phyloP scores from a whole-genome alignment of 2,113 vertebrate genomes.

The Colaptes auratus region DNA sequence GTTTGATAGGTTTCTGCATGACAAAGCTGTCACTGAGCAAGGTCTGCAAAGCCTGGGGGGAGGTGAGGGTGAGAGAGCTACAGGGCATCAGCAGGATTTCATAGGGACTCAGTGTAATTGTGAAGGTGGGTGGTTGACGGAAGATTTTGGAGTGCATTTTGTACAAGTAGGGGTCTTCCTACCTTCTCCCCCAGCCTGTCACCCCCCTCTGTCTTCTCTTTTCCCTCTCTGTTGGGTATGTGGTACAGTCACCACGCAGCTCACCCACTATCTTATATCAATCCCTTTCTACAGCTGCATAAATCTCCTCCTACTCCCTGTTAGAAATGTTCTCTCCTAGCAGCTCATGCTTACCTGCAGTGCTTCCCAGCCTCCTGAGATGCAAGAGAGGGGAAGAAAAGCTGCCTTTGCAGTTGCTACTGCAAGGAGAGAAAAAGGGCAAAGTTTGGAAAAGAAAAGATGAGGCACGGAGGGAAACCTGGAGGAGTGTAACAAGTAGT shows the following conservation, averaged over 20 bases:
- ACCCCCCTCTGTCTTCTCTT: background rate
- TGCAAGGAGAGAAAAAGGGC: background rate
- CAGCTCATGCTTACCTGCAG: constrained; percentile 31
- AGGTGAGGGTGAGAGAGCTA: background rate
- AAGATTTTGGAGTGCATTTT: background rate
- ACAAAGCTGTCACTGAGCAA: background rate
- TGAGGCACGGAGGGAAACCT: background rate
- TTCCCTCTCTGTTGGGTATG: background rate
- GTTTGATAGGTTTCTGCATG: background rate
- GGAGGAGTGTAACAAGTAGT: background rate
- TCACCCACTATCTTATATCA: constrained; percentile 41
- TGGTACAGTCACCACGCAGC: constrained; percentile 1
- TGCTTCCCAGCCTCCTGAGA: constrained; percentile 8
- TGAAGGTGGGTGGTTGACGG: background rate
- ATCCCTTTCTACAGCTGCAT: constrained; percentile 42
- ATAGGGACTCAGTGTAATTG: background rate
- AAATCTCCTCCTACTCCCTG: constrained; percentile 55
- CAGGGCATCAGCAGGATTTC: background rate
- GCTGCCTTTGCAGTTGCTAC: background rate
- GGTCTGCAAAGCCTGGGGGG: background rate
- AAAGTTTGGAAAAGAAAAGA: background rate
- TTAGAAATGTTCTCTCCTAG: constrained; percentile 35
- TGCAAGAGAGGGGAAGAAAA: background rate
- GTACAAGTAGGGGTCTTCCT: background rate
- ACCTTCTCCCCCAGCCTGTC: background rate